These are phyloP conservation scores for Hydropotes inermis DNA, from an alignment of 2,113 vertebrate genomes.

Conservation along the genomic window DNA sequence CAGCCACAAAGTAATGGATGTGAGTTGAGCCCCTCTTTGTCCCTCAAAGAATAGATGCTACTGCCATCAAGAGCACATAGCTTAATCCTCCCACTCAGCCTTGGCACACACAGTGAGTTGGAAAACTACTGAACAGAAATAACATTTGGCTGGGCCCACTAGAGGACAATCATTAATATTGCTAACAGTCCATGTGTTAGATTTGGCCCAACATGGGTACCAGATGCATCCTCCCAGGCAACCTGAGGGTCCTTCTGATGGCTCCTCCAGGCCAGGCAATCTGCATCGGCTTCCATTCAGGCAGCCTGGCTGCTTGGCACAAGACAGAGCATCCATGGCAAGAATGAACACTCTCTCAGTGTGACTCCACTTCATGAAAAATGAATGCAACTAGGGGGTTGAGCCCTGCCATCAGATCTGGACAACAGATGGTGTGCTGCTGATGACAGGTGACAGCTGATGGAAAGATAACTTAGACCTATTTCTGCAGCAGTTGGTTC, in stretches of 20 bases:
- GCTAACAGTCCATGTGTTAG: conserved; percentile 62
- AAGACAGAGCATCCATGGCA: neutral
- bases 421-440: conserved; percentile 24
- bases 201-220: conserved; percentile 49
- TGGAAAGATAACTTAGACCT: neutral
- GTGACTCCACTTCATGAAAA: conserved; percentile 36
- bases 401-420: neutral
- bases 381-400: neutral
- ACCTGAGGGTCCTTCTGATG: conserved; percentile 3
- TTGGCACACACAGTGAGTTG: conserved; percentile 12
- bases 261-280: neutral
- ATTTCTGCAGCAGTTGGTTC: neutral
- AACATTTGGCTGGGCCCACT: neutral
- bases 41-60: neutral
- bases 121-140: conserved; percentile 32
- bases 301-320: conserved; percentile 30
- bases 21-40: neutral
- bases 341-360: neutral
- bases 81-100: neutral
- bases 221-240: conserved; percentile 59
- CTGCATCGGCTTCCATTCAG: conserved; percentile 42
- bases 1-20: neutral
- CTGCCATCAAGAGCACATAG: neutral
- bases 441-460: neutral
- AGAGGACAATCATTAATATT: conserved; percentile 60